Percentiles rank a stretch among this genome's conserved stretches.
Conservation (phyloP, 2,113 vertebrate species). For the Hipposideros armiger region DNA sequence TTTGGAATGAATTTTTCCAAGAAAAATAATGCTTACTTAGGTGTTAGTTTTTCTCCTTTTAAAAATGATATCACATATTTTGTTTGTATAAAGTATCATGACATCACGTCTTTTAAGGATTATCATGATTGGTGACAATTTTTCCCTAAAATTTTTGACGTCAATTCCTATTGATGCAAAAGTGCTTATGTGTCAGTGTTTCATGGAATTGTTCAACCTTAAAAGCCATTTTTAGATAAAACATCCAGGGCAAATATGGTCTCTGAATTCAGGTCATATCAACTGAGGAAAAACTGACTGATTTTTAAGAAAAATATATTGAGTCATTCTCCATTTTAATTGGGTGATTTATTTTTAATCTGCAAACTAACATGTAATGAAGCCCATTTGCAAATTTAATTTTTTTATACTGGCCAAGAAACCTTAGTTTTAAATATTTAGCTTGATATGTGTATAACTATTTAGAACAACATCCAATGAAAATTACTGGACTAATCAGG, state of each 20-base stretch:
- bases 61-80: not conserved
- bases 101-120: not conserved
- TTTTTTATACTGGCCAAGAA: not conserved
- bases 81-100: not conserved
- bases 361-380: not conserved
- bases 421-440: constrained; percentile 8
- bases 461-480: not conserved
- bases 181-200: not conserved
- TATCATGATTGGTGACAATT: not conserved
- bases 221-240: constrained; percentile 66
- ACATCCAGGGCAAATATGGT: constrained; percentile 33
- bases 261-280: constrained; percentile 61
- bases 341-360: constrained; percentile 33
- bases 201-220: constrained; percentile 20
- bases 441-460: not conserved
- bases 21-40: not conserved
- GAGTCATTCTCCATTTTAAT: constrained; percentile 39
- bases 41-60: not conserved
- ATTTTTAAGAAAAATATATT: not conserved
- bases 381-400: not conserved
- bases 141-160: not conserved
- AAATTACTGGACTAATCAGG: not conserved
- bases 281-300: constrained; percentile 40
- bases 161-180: constrained; percentile 18
- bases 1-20: not conserved